Percentiles rank a stretch among this genome's conserved stretches.
Conservation (phyloP, 2,888 invertebrate genomes). For the Fissipunctia ypsillon region DNA sequence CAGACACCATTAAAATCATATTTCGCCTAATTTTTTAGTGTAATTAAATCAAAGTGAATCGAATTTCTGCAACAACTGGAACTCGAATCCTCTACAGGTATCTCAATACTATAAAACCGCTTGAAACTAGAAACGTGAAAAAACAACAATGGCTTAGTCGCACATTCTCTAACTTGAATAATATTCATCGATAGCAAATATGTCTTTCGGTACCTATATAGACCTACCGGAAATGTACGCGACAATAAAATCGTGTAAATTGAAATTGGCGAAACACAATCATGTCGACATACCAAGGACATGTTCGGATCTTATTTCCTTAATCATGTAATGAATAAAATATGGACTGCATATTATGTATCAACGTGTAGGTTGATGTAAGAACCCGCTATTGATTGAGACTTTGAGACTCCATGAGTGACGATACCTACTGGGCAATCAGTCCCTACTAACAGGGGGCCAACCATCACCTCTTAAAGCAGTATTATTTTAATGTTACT, state of each 20-base stretch:
- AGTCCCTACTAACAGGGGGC: too few relatives aligned
- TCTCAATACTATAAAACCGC: background rate
- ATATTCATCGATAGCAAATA: constrained; percentile 13
- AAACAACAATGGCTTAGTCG: constrained; percentile 16
- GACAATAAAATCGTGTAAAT: constrained; percentile 58
- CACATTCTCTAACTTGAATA: constrained; percentile 17
- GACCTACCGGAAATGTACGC: constrained; percentile 59
- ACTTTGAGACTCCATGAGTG: background rate
- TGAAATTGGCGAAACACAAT: constrained; percentile 66
- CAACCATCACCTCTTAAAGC: too few relatives aligned
- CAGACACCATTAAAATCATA: too few relatives aligned
- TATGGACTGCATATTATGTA: constrained; percentile 1
- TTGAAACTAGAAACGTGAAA: background rate
- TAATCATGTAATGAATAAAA: constrained; percentile 14
- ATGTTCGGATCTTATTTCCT: constrained; percentile 63
- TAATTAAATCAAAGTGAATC: too few relatives aligned
- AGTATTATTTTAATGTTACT: too few relatives aligned
- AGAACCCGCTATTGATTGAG: background rate
- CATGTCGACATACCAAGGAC: constrained; percentile 68
- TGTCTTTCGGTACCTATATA: constrained; percentile 36
- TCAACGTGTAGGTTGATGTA: constrained; percentile 6
- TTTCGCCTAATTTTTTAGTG: too few relatives aligned
- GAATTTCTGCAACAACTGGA: too few relatives aligned
- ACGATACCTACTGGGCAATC: background rate
- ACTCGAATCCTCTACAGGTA: background rate